Evolutionary conservation across 2,888 invertebrate genomes (phyloP).

Genomic region (Rhingia campestris): DNA sequence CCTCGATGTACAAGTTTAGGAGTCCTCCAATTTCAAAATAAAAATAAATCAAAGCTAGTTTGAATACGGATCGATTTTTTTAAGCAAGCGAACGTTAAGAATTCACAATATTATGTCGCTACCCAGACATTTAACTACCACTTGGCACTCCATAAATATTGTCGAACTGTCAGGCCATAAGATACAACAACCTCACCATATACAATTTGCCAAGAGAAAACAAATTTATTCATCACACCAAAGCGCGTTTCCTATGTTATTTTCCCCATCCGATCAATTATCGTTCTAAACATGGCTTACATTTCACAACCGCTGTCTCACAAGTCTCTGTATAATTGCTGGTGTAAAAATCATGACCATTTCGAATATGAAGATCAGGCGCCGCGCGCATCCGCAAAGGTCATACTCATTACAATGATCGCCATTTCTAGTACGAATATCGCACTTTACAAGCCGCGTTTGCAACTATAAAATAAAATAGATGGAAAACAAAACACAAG

Average conservation of each 20-base stretch:
- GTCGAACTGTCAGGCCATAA: slow-evolving; percentile 13
- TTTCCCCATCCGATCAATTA: slow-evolving; percentile 44
- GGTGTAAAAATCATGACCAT: slow-evolving; percentile 34
- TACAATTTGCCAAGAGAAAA: slow-evolving; percentile 46
- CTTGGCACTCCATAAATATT: neutral
- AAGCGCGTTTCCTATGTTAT: slow-evolving; percentile 54
- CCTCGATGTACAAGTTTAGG: too few relatives aligned
- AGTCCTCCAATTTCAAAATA: too few relatives aligned
- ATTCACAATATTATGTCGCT: too few relatives aligned
- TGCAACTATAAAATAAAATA: slow-evolving; percentile 19
- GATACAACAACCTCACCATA: neutral
- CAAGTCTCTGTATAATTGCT: neutral
- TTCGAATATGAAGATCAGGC: slow-evolving; percentile 45
- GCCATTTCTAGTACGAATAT: slow-evolving; percentile 56
- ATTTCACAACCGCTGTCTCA: neutral
- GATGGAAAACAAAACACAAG: neutral
- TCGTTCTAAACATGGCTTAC: slow-evolving; percentile 52
- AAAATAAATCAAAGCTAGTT: too few relatives aligned
- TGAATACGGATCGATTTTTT: too few relatives aligned
- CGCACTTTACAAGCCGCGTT: slow-evolving; percentile 20
- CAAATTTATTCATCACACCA: slow-evolving; percentile 33
- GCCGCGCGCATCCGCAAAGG: slow-evolving; percentile 53
- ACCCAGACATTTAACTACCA: neutral
- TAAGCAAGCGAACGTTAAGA: too few relatives aligned
- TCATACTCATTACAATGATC: slow-evolving; percentile 59